Conservation (phyloP, 2,797 vertebrate genomes). For the Psittacula echo region DNA sequence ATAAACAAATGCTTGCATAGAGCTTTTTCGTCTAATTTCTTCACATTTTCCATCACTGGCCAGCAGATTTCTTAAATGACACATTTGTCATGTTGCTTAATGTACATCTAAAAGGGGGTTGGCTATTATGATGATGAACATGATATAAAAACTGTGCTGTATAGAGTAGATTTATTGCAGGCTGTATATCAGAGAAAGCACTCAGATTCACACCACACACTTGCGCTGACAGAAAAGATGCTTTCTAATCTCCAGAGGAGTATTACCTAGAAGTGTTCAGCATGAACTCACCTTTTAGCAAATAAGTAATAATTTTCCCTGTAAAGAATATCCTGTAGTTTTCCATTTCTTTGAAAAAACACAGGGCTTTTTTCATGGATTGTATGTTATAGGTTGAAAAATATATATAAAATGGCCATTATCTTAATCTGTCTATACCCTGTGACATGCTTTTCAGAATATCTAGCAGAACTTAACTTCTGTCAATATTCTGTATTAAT, state of each 20-base stretch:
- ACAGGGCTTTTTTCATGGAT: fast-evolving
- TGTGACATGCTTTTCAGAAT: neutral
- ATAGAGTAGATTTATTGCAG: neutral
- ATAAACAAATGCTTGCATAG: neutral
- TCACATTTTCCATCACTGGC: neutral
- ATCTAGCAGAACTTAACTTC: neutral
- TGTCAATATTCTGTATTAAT: neutral
- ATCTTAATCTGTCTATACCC: neutral
- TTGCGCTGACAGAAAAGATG: neutral
- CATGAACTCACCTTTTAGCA: neutral
- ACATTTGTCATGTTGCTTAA: neutral
- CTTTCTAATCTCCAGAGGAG: neutral
- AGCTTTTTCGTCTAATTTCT: neutral
- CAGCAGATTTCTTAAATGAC: neutral
- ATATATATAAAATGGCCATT: neutral
- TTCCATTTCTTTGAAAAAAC: neutral
- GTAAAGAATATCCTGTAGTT: neutral
- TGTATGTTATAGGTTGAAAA: neutral
- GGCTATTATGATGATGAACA: neutral
- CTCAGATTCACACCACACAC: neutral
- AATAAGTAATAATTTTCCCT: neutral
- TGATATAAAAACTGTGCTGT: neutral
- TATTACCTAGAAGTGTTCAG: neutral
- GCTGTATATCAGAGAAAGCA: neutral
- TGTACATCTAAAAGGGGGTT: neutral